phyloP scores from a whole-genome alignment of 2,113 vertebrate genomes.

The Asarcornis scutulata region DNA sequence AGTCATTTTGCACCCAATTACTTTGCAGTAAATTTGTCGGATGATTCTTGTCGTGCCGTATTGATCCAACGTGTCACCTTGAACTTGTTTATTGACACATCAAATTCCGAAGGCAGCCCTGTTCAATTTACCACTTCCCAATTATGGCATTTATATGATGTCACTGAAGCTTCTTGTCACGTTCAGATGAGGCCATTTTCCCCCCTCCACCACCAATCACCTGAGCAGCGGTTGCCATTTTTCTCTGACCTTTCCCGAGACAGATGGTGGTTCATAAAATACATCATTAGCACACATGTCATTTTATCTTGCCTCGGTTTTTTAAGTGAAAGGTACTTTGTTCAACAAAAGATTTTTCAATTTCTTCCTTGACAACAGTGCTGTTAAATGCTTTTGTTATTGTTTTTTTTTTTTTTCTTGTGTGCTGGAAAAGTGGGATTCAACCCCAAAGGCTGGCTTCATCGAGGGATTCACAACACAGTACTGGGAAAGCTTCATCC shows the following conservation, averaged over 20 bases:
- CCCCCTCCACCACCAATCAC: conserved; percentile 74
- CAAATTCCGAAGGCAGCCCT: conserved; percentile 86
- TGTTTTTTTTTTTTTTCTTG: background rate
- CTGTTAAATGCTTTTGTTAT: conserved; percentile 36
- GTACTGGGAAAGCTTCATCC: background rate
- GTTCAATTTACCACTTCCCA: conserved; percentile 96
- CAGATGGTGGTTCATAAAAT: conserved; percentile 86
- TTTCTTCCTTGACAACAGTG: conserved; percentile 39
- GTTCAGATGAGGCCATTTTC: conserved; percentile 83
- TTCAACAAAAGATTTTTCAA: conserved; percentile 83
- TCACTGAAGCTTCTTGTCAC: conserved; percentile 88
- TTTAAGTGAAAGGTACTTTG: conserved; percentile 80
- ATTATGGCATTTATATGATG: conserved; percentile 99
- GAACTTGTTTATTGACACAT: conserved; percentile 99
- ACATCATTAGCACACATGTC: conserved; percentile 86
- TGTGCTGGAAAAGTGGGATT: background rate
- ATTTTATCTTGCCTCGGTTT: conserved; percentile 78
- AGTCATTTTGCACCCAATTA: conserved; percentile 98
- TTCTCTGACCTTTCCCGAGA: conserved; percentile 87
- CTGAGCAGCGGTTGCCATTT: conserved; percentile 79
- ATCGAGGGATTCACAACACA: rapidly evolving
- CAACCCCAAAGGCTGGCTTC: background rate
- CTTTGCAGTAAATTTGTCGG: conserved; percentile 98
- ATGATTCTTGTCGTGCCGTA: conserved; percentile 97
- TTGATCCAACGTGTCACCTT: conserved; percentile 99